These are phyloP conservation scores for Labrus mixtus DNA, from an alignment of 2,113 vertebrate species.

Conservation along the genomic window DNA sequence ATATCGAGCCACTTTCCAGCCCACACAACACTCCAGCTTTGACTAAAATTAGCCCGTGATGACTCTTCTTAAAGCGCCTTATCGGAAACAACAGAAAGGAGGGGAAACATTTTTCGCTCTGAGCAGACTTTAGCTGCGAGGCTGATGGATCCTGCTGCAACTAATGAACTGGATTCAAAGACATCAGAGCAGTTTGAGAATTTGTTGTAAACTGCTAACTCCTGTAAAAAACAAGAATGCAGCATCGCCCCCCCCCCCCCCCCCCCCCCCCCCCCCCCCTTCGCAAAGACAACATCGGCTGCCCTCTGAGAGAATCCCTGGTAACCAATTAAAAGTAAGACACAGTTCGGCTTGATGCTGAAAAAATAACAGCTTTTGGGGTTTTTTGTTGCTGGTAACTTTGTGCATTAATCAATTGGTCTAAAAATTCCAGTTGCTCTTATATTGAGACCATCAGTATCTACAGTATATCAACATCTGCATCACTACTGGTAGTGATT, in stretches of 20 bases:
- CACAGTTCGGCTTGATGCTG: constrained; percentile 42
- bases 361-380: constrained; percentile 20
- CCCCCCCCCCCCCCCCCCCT: no score
- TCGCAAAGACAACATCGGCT: constrained; percentile 14
- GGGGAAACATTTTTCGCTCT: neutral
- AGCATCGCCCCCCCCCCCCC: no score
- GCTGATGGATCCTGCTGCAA: constrained; percentile 7
- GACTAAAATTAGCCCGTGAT: constrained; percentile 36
- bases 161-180: constrained; percentile 40
- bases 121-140: constrained; percentile 21
- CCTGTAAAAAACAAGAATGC: constrained; percentile 6
- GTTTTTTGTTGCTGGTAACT: no score
- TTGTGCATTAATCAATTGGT: no score
- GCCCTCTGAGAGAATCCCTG: constrained; percentile 36
- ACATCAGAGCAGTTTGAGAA: constrained; percentile 1
- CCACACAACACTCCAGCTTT: constrained; percentile 2
- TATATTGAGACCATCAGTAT: no score
- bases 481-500: no score
- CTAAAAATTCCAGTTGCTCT: no score
- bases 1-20: constrained; percentile 4
- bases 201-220: constrained; percentile 12
- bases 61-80: constrained; percentile 27
- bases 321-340: constrained; percentile 54
- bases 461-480: no score
- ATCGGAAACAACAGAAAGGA: constrained; percentile 33